Evolutionary conservation across 2,113 vertebrate genomes (phyloP).

Genomic region (Pipa parva): DNA sequence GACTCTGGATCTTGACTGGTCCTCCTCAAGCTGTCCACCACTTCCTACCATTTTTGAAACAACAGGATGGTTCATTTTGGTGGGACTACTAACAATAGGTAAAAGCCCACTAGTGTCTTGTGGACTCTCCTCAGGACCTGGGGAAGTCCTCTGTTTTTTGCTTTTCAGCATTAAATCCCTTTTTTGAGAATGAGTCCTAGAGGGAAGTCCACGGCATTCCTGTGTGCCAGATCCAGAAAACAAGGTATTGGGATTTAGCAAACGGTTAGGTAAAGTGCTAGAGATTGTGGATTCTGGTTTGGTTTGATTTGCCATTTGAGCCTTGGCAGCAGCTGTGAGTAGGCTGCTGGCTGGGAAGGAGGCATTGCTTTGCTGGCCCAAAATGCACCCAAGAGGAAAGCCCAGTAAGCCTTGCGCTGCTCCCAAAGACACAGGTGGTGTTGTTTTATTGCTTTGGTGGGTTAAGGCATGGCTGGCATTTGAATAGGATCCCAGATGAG

Average conservation of each 20-base stretch:
- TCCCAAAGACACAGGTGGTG: conserved; percentile 56
- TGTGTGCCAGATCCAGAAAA: conserved; percentile 50
- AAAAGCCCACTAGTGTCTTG: conserved; percentile 21
- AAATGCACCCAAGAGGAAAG: conserved; percentile 68
- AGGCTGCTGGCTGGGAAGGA: conserved; percentile 83
- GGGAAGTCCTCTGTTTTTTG: conserved; percentile 30
- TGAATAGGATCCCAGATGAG: conserved; percentile 47
- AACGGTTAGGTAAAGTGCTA: conserved; percentile 82
- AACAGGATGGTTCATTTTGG: conserved; percentile 17
- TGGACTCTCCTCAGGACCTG: conserved; percentile 20
- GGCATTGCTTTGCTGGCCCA: conserved; percentile 66
- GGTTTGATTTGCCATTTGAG: conserved; percentile 75
- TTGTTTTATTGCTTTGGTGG: conserved; percentile 59
- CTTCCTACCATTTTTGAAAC: conserved; percentile 34
- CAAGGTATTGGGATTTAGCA: conserved; percentile 35
- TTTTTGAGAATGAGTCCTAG: conserved; percentile 45
- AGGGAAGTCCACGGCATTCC: conserved; percentile 21
- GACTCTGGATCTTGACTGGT: conserved; percentile 50
- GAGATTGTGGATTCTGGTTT: conserved; percentile 47
- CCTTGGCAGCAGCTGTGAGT: conserved; percentile 82
- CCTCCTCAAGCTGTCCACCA: conserved; percentile 41
- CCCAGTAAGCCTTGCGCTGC: conserved; percentile 60
- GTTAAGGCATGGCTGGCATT: conserved; percentile 55
- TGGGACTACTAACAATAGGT: conserved; percentile 11
- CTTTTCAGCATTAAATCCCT: conserved; percentile 26